phyloP scores from a whole-genome alignment of 2,888 invertebrate species.

The Operophtera brumata region DNA sequence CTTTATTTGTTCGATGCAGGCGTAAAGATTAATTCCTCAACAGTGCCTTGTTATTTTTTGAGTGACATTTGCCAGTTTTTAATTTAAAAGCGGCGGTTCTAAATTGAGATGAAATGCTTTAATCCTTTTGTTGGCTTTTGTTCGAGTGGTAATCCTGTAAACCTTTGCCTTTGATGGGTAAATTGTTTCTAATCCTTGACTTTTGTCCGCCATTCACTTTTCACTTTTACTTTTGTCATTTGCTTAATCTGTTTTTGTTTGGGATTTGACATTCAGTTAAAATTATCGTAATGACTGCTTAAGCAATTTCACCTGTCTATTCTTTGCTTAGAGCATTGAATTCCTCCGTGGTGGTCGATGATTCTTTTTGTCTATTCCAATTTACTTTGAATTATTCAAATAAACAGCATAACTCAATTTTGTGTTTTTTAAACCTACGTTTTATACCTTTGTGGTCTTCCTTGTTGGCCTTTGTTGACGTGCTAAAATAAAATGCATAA shows the following conservation, averaged over 20 bases:
- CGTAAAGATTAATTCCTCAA: slow-evolving; percentile 59
- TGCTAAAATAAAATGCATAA: too few species aligned
- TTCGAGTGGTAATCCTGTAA: slow-evolving; percentile 52
- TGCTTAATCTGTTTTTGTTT: slow-evolving; percentile 40
- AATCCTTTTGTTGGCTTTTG: slow-evolving; percentile 59
- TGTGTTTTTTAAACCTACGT: too few species aligned
- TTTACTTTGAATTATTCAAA: too few species aligned
- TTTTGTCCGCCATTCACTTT: slow-evolving; percentile 42
- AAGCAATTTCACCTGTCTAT: neutral
- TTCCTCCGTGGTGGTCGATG: too few species aligned
- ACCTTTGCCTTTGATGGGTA: slow-evolving; percentile 51
- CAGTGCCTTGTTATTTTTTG: slow-evolving; percentile 65
- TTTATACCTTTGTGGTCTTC: too few species aligned
- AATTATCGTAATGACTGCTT: slow-evolving; percentile 2
- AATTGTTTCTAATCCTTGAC: slow-evolving; percentile 51
- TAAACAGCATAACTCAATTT: too few species aligned
- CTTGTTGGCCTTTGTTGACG: too few species aligned
- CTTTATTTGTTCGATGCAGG: slow-evolving; percentile 51
- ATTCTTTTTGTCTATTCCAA: too few species aligned
- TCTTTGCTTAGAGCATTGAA: neutral
- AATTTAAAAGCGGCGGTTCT: slow-evolving; percentile 51
- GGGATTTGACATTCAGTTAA: slow-evolving; percentile 19
- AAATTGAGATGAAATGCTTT: slow-evolving; percentile 52
- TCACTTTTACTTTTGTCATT: slow-evolving; percentile 40
- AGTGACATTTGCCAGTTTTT: slow-evolving; percentile 63